A percentile compares a stretch with the other conserved stretches of the same genome.
Conservation (phyloP, 1,140 invertebrate species). For the Dryas iulia region DNA sequence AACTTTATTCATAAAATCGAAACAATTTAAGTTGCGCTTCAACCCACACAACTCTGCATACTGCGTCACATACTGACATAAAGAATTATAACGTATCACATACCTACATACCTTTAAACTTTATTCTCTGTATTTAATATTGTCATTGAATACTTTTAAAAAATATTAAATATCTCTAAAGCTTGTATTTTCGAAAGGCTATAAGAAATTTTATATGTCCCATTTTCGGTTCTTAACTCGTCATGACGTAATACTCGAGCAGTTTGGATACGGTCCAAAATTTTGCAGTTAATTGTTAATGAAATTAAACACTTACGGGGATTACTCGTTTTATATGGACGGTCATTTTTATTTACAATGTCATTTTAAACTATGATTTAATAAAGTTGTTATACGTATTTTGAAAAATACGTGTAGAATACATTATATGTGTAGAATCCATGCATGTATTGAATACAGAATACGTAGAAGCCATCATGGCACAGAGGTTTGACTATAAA, state of each 20-base stretch:
- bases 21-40: too few species aligned
- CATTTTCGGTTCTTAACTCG: slow-evolving; percentile 22
- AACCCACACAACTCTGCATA: too few species aligned
- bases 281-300: slow-evolving; percentile 27
- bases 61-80: too few species aligned
- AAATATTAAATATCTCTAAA: background rate
- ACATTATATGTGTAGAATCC: too few species aligned
- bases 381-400: background rate
- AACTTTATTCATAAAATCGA: too few species aligned
- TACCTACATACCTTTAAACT: too few species aligned
- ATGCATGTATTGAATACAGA: too few species aligned
- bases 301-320: slow-evolving; percentile 28
- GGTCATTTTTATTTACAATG: slow-evolving; percentile 16
- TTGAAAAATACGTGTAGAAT: background rate
- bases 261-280: slow-evolving; percentile 22
- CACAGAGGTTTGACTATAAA: too few species aligned
- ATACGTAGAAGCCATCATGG: too few species aligned
- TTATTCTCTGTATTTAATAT: too few species aligned
- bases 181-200: background rate
- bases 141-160: background rate
- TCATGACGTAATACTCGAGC: slow-evolving; percentile 14
- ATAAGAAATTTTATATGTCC: background rate
- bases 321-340: slow-evolving; percentile 22
- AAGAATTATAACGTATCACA: too few species aligned
- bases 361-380: slow-evolving; percentile 3